Evolutionary conservation across 2,888 invertebrate species (phyloP), one percentile per base, ranked within the genome.

Genomic region (Heterodera filipjevi): DNA sequence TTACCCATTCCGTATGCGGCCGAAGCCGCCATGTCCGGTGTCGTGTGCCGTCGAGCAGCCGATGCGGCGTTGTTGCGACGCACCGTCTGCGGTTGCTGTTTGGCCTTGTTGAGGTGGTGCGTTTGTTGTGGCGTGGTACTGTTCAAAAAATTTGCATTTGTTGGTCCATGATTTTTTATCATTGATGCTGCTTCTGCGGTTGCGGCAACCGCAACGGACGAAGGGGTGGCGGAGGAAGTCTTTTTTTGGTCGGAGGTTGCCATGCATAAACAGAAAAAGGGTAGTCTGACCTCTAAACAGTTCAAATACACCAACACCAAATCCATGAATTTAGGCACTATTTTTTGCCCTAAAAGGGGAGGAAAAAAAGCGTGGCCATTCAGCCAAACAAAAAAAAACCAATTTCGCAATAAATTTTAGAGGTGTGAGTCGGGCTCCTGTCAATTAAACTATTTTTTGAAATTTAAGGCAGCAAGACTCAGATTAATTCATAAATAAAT

Each of bases 1-100:
- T 73, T 73, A 75, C 75, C 86, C 87, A 87, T 87, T 78, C 87
- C 86, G 79, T 87, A 88, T 71, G 85, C 85, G 68, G 85, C 86
- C 74, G 86, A 75, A 66, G 75, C 86, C 79, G 88, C 87, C 87
- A 87, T 86, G 75, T 82, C 81, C 14, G 81, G 81, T 33, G 80
- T 70, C 44, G 85, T 85, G 75, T 85, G 84, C 46, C 82, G 83
- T 46, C 82, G 81, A 70, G 59, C 59, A 70, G 59, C 59, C 27
- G 59, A 59, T n/a, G n/a, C n/a, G n/a, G n/a, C n/a, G n/a, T n/a
- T n/a, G 59, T 59, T 59, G 59, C 59, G 59, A 12, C 59, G 59
- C 59, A 27, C 59, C 59, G 59, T 59, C 59, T 30, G 59, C 22
- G n/a, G 27, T 22, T 59, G 59, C 59, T 27, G 59, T 10, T 59